Conservation (phyloP, 2,888 invertebrate genomes). For the Acronicta aceris region DNA sequence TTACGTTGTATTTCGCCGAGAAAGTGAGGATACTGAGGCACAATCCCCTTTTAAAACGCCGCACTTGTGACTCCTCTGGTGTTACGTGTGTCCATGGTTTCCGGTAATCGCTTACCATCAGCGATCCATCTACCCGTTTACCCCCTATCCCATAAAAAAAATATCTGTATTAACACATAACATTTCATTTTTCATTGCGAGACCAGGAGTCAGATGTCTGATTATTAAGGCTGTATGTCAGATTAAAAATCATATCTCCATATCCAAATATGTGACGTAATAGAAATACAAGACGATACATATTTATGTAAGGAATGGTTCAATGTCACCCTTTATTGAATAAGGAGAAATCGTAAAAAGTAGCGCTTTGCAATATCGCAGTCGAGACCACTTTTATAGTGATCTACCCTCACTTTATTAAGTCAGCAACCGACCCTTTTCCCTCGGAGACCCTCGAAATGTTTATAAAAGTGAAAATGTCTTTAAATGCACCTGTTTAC, state of each 20-base stretch:
- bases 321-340: slow-evolving; percentile 62
- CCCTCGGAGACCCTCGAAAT: slow-evolving; percentile 62
- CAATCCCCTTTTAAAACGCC: too few relatives aligned
- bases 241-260: slow-evolving; percentile 14
- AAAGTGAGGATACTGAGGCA: too few relatives aligned
- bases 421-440: slow-evolving; percentile 77
- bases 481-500: slow-evolving; percentile 81
- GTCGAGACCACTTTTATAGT: slow-evolving; percentile 73
- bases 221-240: too few relatives aligned
- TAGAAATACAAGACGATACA: slow-evolving; percentile 24
- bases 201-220: too few relatives aligned
- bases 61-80: too few relatives aligned
- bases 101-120: too few relatives aligned
- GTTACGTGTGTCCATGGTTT: too few relatives aligned
- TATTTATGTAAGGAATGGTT: slow-evolving; percentile 19
- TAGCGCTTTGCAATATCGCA: slow-evolving; percentile 73
- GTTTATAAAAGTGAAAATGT: slow-evolving; percentile 80
- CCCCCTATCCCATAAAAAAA: too few relatives aligned
- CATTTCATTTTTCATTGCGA: too few relatives aligned
- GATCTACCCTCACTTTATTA: slow-evolving; percentile 78
- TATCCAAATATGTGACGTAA: background rate
- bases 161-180: too few relatives aligned
- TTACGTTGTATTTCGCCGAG: too few relatives aligned
- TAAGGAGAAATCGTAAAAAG: slow-evolving; percentile 71
- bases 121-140: too few relatives aligned